phyloP scores from a whole-genome alignment of 2,888 invertebrate genomes.

The Ormyrus pomaceus region DNA sequence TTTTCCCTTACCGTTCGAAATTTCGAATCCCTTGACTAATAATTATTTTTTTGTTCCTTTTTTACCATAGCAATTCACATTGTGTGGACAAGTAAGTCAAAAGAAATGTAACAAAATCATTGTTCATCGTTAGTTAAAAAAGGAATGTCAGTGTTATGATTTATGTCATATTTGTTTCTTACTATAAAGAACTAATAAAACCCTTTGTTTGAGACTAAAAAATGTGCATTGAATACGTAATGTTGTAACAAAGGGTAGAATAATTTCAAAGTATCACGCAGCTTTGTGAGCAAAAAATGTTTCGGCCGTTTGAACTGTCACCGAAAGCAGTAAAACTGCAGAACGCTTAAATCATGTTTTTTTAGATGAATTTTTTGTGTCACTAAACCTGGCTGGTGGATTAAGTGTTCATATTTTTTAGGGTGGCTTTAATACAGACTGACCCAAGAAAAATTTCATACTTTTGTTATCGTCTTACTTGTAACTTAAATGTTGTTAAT shows the following conservation, averaged over 20 bases:
- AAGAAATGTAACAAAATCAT: constrained; percentile 22
- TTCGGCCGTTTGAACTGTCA: constrained; percentile 7
- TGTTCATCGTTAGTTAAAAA: constrained; percentile 6
- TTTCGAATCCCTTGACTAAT: constrained; percentile 53
- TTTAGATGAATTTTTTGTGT: constrained; percentile 9
- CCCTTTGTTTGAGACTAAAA: no score
- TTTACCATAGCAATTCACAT: constrained; percentile 74
- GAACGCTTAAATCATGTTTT: constrained; percentile 32
- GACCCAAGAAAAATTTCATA: neutral
- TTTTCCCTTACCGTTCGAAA: neutral
- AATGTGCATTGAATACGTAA: no score
- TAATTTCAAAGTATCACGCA: neutral
- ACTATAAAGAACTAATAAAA: no score
- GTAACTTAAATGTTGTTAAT: no score
- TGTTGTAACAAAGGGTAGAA: neutral
- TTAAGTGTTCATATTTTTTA: neutral
- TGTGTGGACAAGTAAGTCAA: constrained; percentile 76
- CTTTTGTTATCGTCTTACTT: neutral
- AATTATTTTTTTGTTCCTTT: constrained; percentile 49
- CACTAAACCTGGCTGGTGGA: constrained; percentile 25
- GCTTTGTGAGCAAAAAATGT: neutral
- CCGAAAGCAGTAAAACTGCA: constrained; percentile 27
- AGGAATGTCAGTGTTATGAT: constrained; percentile 8
- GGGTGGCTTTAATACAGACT: constrained; percentile 32
- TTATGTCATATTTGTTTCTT: neutral